phyloP scores from a whole-genome alignment of 2,888 invertebrate genomes.

The Encarsia formosa region DNA sequence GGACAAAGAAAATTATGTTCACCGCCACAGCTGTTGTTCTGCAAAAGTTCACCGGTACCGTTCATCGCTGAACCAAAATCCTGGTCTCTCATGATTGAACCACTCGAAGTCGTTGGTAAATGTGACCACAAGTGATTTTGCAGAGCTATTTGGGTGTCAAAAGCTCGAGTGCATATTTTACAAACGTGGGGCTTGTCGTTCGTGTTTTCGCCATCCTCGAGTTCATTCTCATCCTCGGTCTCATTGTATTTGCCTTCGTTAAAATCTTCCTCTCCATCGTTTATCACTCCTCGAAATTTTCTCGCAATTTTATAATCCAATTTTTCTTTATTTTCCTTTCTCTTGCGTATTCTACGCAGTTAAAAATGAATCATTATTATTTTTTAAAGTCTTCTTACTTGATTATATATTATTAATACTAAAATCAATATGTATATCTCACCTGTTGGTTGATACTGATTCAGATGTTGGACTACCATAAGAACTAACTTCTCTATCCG shows the following conservation, averaged over 20 bases:
- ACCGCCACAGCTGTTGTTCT: conserved; percentile 40
- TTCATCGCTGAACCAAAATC: conserved; percentile 41
- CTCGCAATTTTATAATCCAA: too few species aligned
- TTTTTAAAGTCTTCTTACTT: too few species aligned
- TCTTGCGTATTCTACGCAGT: neutral
- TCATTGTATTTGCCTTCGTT: conserved; percentile 23
- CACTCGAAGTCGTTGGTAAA: conserved; percentile 40
- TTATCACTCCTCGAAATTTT: neutral
- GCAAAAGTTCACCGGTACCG: conserved; percentile 41
- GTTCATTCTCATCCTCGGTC: conserved; percentile 14
- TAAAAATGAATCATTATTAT: neutral
- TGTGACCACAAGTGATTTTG: conserved; percentile 64
- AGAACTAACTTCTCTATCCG: conserved; percentile 8
- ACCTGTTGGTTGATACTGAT: conserved; percentile 36
- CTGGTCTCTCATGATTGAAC: conserved; percentile 39
- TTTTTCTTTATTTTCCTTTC: neutral
- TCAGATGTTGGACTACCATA: conserved; percentile 19
- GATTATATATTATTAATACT: neutral
- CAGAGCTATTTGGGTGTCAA: conserved; percentile 58
- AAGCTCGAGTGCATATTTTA: conserved; percentile 56
- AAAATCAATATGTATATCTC: too few species aligned
- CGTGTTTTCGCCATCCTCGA: conserved; percentile 22
- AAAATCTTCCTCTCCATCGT: neutral
- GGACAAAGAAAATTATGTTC: conserved; percentile 56
- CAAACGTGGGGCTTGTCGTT: conserved; percentile 56